Evolutionary conservation across 1,140 invertebrate genomes (phyloP).

Genomic region (Drosophila rhopaloa): DNA sequence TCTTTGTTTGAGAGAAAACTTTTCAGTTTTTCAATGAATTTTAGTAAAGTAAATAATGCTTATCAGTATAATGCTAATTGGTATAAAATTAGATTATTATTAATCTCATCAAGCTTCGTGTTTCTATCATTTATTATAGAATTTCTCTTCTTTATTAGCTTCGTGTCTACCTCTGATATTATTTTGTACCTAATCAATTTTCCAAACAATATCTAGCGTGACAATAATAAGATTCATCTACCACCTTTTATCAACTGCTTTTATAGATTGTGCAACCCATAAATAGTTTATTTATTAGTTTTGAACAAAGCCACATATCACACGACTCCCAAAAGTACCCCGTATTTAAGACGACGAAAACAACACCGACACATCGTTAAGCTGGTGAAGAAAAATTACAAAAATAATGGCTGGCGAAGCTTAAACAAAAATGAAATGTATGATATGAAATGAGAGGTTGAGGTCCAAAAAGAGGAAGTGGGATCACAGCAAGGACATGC

Average conservation of each 20-base stretch:
- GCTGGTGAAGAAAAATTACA: conserved; percentile 45
- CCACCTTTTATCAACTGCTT: neutral
- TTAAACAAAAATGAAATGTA: conserved; percentile 62
- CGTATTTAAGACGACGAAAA: conserved; percentile 25
- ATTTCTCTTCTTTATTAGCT: too few relatives aligned
- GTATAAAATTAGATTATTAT: neutral
- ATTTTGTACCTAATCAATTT: neutral
- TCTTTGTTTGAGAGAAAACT: too few relatives aligned
- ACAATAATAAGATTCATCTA: conserved; percentile 12
- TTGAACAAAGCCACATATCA: conserved; percentile 8
- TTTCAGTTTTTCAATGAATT: too few relatives aligned
- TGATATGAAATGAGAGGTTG: conserved; percentile 38
- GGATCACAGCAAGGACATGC: conserved; percentile 46
- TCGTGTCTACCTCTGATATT: neutral
- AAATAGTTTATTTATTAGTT: neutral
- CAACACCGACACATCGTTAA: conserved; percentile 49
- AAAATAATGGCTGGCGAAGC: conserved; percentile 53
- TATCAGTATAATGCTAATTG: neutral
- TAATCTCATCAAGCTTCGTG: too few relatives aligned
- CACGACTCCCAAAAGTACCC: conserved; percentile 14
- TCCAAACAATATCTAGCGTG: conserved; percentile 6
- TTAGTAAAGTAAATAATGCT: too few relatives aligned
- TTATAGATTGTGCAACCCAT: neutral
- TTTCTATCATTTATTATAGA: too few relatives aligned
- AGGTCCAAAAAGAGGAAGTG: conserved; percentile 36